A percentile compares a stretch with the other conserved stretches of the same genome.
Conservation (phyloP, 2,888 invertebrate genomes). For the Pseudolycoriella hygida region DNA sequence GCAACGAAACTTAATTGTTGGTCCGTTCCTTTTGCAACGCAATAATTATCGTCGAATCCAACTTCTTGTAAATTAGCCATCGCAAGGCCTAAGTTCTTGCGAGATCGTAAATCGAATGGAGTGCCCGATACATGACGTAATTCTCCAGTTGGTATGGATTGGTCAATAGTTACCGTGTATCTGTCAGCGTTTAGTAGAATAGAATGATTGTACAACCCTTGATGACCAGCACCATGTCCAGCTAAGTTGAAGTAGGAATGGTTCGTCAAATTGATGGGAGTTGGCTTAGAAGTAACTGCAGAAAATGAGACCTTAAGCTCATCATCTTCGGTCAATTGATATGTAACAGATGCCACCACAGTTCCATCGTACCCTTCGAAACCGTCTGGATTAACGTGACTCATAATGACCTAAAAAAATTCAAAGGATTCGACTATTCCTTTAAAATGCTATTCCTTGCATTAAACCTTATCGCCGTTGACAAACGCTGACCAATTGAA, state of each 20-base stretch:
- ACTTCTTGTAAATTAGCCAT: constrained; percentile 45
- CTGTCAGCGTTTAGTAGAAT: constrained; percentile 58
- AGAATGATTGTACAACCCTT: constrained; percentile 47
- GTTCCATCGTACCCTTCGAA: constrained; percentile 85
- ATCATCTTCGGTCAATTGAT: constrained; percentile 54
- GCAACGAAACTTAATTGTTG: constrained; percentile 43
- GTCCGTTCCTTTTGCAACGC: constrained; percentile 41
- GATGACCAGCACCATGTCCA: constrained; percentile 55
- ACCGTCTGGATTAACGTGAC: constrained; percentile 55
- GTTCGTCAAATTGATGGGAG: constrained; percentile 72
- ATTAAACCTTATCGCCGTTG: constrained; percentile 29
- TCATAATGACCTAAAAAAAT: constrained; percentile 39
- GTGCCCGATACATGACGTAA: constrained; percentile 51
- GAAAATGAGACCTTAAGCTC: constrained; percentile 56
- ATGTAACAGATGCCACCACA: constrained; percentile 49
- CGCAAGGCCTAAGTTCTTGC: constrained; percentile 44
- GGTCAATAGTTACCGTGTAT: constrained; percentile 51
- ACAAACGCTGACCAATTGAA: constrained; percentile 51
- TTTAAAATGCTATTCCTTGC: not conserved
- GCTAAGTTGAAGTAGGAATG: constrained; percentile 85
- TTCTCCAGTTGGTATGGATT: constrained; percentile 54
- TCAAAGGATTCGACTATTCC: not conserved
- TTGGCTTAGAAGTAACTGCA: constrained; percentile 59
- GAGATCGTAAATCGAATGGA: constrained; percentile 52
- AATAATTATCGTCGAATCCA: constrained; percentile 74